Percentiles rank a stretch among this genome's conserved stretches.
Evolutionary conservation across 2,113 vertebrate species (phyloP).

Genomic region (Ascaphus truei): DNA sequence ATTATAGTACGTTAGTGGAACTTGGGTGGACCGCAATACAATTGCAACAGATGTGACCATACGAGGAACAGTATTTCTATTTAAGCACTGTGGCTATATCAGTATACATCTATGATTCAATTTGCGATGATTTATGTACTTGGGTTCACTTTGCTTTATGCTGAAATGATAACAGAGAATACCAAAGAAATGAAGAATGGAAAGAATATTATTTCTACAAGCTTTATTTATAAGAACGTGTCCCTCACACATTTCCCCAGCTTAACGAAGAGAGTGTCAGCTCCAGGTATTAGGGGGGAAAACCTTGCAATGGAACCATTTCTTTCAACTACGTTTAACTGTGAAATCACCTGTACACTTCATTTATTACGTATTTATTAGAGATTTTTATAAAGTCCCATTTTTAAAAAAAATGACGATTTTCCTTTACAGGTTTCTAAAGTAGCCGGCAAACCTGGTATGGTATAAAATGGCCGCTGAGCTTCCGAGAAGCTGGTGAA

Average conservation of each 20-base stretch:
- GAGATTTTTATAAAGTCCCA: background rate
- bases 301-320: background rate
- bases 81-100: background rate
- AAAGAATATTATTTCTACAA: background rate
- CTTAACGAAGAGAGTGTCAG: background rate
- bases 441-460: no score
- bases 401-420: no score
- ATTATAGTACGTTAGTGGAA: background rate
- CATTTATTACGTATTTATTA: background rate
- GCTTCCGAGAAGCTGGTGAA: no score
- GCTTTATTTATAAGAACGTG: background rate
- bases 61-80: background rate
- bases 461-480: no score
- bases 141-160: background rate
- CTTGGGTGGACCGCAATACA: conserved; percentile 3
- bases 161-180: background rate
- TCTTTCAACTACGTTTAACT: background rate
- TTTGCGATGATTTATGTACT: background rate
- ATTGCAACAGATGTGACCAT: conserved; percentile 13
- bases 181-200: background rate
- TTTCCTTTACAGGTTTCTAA: no score
- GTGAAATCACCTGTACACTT: no score
- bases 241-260: background rate
- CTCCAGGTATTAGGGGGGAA: no score
- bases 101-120: background rate